Base-by-base conservation (phyloP, 2,113 vertebrate genomes). In the Austrofundulus limnaeus region DNA sequence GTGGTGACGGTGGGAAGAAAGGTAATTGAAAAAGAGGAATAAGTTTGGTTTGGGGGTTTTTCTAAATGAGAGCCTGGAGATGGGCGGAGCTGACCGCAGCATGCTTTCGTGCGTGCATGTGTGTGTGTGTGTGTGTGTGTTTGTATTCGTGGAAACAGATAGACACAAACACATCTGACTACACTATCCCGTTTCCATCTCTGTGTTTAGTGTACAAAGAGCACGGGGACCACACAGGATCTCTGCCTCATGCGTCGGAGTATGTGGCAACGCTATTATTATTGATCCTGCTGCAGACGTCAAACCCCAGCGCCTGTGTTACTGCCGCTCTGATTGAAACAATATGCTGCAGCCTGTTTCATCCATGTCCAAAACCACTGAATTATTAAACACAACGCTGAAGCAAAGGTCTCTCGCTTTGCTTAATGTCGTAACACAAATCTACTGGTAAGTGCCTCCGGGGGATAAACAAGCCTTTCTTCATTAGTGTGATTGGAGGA, bases 271-370 rank as follows among this genome's bases (percentile, higher is more conserved):
- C 24, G 23, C 78, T 74, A 72, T 77, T 85, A 77, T 86, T 88
- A 91, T 88, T 88, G 88, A 90, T 89, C 77, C 63, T n/a, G 69
- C 82, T 77, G 37, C 80, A 79, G 84, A 87, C 81, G 78, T 88
- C 79, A 88, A 81, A 83, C 76, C 82, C 68, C 62, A 87, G 85
- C 82, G 80, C 78, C 78, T 63, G 68, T 85, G 87, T 79, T 75
- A 86, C 85, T 85, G 79, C 81, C 41, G 63, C 55, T 67, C 78
- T 90, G 87, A 92, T 92, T 89, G 53, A 90, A 91, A 90, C 89
- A 90, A 84, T 87, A 86, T 89, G 88, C 77, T 46, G 58, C 38
- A 58, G 78, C 34, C 72, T 12, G 77, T 88, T 88, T 91, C 84
- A 89, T 90, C 88, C 70, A 43, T 66, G 84, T 84, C 87, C 88